phyloP scores from a whole-genome alignment of 1,140 invertebrate species.

The Bradysia coprophila region DNA sequence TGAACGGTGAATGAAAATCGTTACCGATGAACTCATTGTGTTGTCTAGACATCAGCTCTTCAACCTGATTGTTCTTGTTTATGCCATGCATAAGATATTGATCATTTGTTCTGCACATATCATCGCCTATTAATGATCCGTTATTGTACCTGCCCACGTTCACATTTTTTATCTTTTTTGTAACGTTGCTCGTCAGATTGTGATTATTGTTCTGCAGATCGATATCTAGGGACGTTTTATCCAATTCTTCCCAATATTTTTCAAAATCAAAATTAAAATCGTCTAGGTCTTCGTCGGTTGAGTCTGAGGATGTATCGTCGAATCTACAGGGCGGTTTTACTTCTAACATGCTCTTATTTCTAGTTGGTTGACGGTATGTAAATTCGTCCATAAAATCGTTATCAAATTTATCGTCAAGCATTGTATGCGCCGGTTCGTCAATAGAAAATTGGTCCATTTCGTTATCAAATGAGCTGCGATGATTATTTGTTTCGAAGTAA shows the following conservation, averaged over 20 bases:
- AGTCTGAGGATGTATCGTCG: conserved; percentile 21
- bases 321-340: conserved; percentile 18
- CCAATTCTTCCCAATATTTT: conserved; percentile 4
- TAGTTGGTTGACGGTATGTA: conserved; percentile 8
- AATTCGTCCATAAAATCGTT: conserved; percentile 10
- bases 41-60: too few species aligned
- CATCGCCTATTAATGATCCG: conserved; percentile 21
- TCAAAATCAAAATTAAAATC: conserved; percentile 23
- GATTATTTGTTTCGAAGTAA: too few species aligned
- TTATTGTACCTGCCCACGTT: conserved; percentile 22
- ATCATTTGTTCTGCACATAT: conserved; percentile 20
- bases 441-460: conserved; percentile 22
- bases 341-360: conserved; percentile 20
- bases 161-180: conserved; percentile 16
- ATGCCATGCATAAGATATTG: conserved; percentile 20
- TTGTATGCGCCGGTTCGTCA: conserved; percentile 17
- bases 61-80: background rate
- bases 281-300: conserved; percentile 21
- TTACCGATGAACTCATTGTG: background rate
- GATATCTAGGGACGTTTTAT: background rate
- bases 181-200: background rate
- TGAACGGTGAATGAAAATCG: conserved; percentile 8
- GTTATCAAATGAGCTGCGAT: conserved; percentile 12
- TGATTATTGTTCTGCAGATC: background rate
- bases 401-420: conserved; percentile 21